Evolutionary conservation across 2,797 vertebrate genomes (phyloP).

Genomic region (Anableps anableps): DNA sequence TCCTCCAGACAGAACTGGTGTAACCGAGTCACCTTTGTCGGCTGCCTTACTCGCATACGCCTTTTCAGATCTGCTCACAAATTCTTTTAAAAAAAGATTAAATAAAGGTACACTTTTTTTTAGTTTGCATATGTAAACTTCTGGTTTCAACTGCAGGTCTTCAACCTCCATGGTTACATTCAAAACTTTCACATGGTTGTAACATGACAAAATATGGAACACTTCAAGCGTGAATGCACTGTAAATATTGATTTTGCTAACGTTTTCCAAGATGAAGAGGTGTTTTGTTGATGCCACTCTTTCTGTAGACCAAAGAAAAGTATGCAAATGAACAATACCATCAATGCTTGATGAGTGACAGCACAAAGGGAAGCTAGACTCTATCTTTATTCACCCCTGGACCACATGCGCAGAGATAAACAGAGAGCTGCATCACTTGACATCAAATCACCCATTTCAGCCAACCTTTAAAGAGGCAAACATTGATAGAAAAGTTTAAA

Average conservation of each 20-base stretch:
- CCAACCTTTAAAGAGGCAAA: slow-evolving; percentile 15
- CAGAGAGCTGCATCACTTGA: slow-evolving; percentile 13
- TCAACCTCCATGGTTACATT: not conserved
- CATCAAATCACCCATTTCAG: slow-evolving; percentile 34
- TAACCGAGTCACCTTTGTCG: no score
- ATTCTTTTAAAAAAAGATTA: no score
- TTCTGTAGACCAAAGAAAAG: slow-evolving; percentile 24
- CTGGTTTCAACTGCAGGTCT: not conserved
- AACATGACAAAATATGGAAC: not conserved
- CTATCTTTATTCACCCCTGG: slow-evolving; percentile 24
- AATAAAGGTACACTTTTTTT: not conserved
- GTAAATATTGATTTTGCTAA: not conserved
- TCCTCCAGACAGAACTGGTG: no score
- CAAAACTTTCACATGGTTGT: not conserved
- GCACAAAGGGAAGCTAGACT: slow-evolving; percentile 22
- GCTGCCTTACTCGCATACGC: no score
- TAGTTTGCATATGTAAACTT: not conserved
- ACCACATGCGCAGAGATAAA: slow-evolving; percentile 18
- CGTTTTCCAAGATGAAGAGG: not conserved
- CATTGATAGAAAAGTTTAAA: slow-evolving; percentile 40
- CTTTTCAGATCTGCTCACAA: no score
- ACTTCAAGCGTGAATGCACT: not conserved
- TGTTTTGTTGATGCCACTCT: not conserved
- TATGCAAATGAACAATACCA: slow-evolving; percentile 41
- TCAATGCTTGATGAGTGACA: slow-evolving; percentile 41